Base-by-base conservation (phyloP, 2,113 vertebrate genomes). In the Falcunculus frontatus region DNA sequence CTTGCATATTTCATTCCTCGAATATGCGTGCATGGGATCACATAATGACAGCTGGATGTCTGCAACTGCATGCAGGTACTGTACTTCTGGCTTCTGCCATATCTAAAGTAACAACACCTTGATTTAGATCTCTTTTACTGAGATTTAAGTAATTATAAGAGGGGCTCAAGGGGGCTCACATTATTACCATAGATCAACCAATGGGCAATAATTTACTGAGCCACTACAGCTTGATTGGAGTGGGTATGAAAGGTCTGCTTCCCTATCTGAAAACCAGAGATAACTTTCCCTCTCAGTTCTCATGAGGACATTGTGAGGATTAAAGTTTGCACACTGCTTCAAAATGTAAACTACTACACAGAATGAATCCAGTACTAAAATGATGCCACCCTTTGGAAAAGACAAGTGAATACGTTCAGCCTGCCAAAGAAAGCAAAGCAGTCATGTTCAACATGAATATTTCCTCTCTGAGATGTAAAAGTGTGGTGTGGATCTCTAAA, bases 341-440 rank as follows among this genome's bases (percentile, higher is more conserved):
- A 65, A 89, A 93, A 79, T 55, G n/a, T 79, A 87, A 93, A 83
- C 53, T 73, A 41, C 27, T 55, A 32, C 17, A 41, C 16, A 46
- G 78, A 86, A 81, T 70, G 26, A 60, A 84, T 52, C 33, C 55
- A 81, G 22, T 29, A 67, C 16, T 67, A 83, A 93, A 95, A 86
- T 18, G 62, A 72, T 90, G 59, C 68, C 59, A 83, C 39, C 4
- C 5, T 84, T 95, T 84, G n/a, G 50, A 86, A 83, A 70, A 84
- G 33, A 78, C 80, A 90, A 88, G 60, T 75, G 72, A 91, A 46
- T 13, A 21, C 0, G 4, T 85, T 79, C 74, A 23, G 18, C 46
- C 65, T 85, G 37, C 65, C 29, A 62, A 81, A 57, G 67, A 87
- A 85, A 85, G 39, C 33, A 91, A 87, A 83, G 59, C 60, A 93